Conservation (phyloP, 2,113 vertebrate species). For the Salvelinus sp. region DNA sequence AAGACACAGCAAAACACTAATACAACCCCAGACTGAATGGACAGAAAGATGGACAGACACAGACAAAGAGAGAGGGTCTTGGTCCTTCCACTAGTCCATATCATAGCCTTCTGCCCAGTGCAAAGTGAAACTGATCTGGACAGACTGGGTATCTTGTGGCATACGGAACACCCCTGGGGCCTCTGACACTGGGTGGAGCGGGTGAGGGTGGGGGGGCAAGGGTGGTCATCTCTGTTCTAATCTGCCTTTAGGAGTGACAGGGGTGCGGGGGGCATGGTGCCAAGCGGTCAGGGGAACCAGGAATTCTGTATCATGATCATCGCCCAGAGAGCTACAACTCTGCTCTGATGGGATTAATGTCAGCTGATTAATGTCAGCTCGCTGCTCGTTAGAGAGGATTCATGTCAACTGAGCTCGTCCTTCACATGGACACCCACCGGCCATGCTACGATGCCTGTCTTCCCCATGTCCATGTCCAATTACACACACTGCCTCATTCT, state of each 20-base stretch:
- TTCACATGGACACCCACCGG: conserved; percentile 4
- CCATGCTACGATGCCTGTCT: neutral
- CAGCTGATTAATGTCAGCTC: conserved; percentile 17
- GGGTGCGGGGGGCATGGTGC: conserved; percentile 1
- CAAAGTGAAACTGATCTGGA: neutral
- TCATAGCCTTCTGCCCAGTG: neutral
- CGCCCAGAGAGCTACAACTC: conserved; percentile 42
- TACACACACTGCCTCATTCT: no score
- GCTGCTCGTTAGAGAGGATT: no score
- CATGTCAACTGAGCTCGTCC: no score
- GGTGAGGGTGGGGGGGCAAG: neutral
- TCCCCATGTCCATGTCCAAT: no score
- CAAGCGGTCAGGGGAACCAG: conserved; percentile 54
- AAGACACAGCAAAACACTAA: conserved; percentile 7
- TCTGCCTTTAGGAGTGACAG: conserved; percentile 42
- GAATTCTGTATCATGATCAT: conserved; percentile 53
- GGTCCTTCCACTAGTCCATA: conserved; percentile 30
- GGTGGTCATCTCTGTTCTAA: conserved; percentile 30
- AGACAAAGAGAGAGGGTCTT: conserved; percentile 19
- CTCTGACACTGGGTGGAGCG: neutral
- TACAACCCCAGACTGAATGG: conserved; percentile 10
- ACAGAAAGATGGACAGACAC: neutral
- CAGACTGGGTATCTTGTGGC: neutral
- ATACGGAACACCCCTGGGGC: neutral
- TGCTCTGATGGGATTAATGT: conserved; percentile 47